A percentile compares a stretch with the other conserved stretches of the same genome.
These are phyloP conservation scores for Endotricha flammealis DNA, from an alignment of 2,888 invertebrate species.

Conservation along the genomic window DNA sequence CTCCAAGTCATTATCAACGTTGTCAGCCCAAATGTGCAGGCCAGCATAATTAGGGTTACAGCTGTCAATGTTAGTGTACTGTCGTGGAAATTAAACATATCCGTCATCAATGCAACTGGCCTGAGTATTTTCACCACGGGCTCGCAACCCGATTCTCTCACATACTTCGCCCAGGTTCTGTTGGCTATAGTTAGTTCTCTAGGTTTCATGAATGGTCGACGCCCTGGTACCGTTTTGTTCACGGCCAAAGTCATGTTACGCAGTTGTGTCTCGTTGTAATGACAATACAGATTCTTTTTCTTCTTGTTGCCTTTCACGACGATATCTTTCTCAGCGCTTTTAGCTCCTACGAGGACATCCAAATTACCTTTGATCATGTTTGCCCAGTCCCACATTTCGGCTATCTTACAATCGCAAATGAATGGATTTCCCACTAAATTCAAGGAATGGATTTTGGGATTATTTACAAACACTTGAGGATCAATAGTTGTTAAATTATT, in stretches of 20 bases:
- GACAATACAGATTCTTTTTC: constrained; percentile 80
- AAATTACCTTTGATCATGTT: constrained; percentile 80
- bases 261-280: constrained; percentile 78
- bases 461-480: constrained; percentile 74
- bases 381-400: constrained; percentile 86
- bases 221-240: constrained; percentile 74
- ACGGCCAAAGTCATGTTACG: constrained; percentile 63
- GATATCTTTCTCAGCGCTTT: constrained; percentile 80
- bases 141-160: constrained; percentile 81
- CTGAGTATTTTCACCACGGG: constrained; percentile 70
- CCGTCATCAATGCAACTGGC: constrained; percentile 56
- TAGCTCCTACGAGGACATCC: constrained; percentile 81
- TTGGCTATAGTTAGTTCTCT: constrained; percentile 78
- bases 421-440: constrained; percentile 84
- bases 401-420: constrained; percentile 82
- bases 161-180: constrained; percentile 85
- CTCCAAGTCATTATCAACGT: constrained; percentile 59
- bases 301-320: constrained; percentile 81
- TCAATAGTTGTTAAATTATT: constrained; percentile 80
- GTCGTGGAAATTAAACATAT: constrained; percentile 32
- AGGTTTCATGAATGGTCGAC: constrained; percentile 77
- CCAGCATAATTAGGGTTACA: constrained; percentile 50
- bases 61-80: constrained; percentile 42
- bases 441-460: constrained; percentile 78
- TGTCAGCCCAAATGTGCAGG: constrained; percentile 42